phyloP scores from a whole-genome alignment of 2,113 vertebrate genomes.

The Corythornis cristatus region DNA sequence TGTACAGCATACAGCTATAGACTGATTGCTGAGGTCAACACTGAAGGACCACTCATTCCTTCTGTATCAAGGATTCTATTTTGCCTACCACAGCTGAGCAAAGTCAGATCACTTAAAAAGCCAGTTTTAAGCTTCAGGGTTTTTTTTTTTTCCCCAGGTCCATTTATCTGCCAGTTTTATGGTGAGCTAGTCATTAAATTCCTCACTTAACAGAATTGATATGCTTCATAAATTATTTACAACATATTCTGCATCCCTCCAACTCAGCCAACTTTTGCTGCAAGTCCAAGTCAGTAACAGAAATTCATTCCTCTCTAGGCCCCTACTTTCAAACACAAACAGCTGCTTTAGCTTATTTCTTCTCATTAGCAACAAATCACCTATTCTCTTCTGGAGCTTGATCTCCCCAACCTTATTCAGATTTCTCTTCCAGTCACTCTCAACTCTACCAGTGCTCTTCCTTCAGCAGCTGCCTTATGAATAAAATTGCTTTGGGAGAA shows the following conservation, averaged over 20 bases:
- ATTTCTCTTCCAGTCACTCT: not conserved
- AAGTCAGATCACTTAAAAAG: not conserved
- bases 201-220: not conserved
- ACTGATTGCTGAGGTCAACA: not conserved
- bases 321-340: not conserved
- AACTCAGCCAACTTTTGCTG: not conserved
- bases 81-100: not conserved
- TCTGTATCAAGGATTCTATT: not conserved
- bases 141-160: not conserved
- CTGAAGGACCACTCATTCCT: not conserved
- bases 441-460: not conserved
- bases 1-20: not conserved
- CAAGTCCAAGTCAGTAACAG: not conserved
- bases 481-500: not conserved
- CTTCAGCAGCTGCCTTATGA: slow-evolving; percentile 7
- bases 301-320: not conserved
- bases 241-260: not conserved
- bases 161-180: not conserved
- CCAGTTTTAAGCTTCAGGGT: not conserved
- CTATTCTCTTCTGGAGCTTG: not conserved
- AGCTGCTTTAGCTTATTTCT: not conserved
- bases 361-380: not conserved
- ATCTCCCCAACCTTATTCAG: not conserved
- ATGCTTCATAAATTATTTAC: not conserved
- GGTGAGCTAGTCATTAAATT: not conserved